A percentile compares a stretch with the other conserved stretches of the same genome.
Evolutionary conservation across 2,888 invertebrate genomes (phyloP).

Genomic region (Tinea semifulvella): DNA sequence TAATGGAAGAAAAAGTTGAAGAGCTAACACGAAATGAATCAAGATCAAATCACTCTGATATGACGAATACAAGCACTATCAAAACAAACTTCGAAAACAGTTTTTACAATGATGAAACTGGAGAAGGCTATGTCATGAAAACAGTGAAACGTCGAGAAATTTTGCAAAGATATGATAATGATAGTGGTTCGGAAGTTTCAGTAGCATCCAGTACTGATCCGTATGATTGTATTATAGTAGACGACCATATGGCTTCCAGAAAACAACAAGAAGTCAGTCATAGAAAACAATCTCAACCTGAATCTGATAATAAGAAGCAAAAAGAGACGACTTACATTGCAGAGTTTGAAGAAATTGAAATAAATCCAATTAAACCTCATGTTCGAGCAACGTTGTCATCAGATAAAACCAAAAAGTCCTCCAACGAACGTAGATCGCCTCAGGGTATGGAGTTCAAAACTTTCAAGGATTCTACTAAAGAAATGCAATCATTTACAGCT

Average conservation of each 20-base stretch:
- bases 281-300: slow-evolving; percentile 44
- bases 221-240: slow-evolving; percentile 84
- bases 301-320: slow-evolving; percentile 47
- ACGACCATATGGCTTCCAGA: slow-evolving; percentile 73
- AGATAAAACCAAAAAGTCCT: slow-evolving; percentile 48
- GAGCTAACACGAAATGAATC: slow-evolving; percentile 54
- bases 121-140: slow-evolving; percentile 74
- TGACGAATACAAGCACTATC: slow-evolving; percentile 59
- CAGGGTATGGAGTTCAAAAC: slow-evolving; percentile 62
- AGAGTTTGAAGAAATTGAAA: slow-evolving; percentile 61
- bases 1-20: slow-evolving; percentile 52
- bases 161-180: slow-evolving; percentile 74
- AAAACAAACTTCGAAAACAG: slow-evolving; percentile 71
- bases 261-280: slow-evolving; percentile 60
- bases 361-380: slow-evolving; percentile 57
- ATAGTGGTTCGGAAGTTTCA: slow-evolving; percentile 72
- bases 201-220: slow-evolving; percentile 77
- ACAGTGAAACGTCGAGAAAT: slow-evolving; percentile 79
- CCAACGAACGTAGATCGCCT: slow-evolving; percentile 45
- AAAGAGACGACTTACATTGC: slow-evolving; percentile 59
- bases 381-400: slow-evolving; percentile 49
- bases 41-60: slow-evolving; percentile 44
- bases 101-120: slow-evolving; percentile 70
- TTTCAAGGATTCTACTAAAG: slow-evolving; percentile 59
- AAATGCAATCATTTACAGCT: slow-evolving; percentile 58